phyloP scores from a whole-genome alignment of 2,888 invertebrate genomes.

The Trachelus troglodyta region DNA sequence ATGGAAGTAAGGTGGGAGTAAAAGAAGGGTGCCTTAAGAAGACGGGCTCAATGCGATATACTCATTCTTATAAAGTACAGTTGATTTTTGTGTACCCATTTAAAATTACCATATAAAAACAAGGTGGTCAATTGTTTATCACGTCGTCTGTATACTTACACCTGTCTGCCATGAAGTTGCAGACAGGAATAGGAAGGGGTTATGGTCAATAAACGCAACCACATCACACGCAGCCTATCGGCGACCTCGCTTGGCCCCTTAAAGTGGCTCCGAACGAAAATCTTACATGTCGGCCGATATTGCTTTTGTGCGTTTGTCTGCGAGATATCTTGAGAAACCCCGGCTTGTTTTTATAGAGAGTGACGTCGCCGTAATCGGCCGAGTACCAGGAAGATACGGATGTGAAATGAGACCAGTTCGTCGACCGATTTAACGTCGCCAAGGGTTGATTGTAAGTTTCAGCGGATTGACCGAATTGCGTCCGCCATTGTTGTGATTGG shows the following conservation, averaged over 20 bases:
- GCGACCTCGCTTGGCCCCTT: constrained; percentile 61
- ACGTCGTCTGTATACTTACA: not conserved
- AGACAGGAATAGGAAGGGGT: constrained; percentile 60
- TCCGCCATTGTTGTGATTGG: constrained; percentile 63
- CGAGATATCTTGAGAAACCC: constrained; percentile 38
- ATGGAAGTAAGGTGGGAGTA: not conserved
- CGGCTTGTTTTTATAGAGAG: constrained; percentile 14
- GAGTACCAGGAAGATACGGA: constrained; percentile 27
- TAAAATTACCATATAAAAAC: not conserved
- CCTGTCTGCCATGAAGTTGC: constrained; percentile 41
- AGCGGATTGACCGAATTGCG: constrained; percentile 52
- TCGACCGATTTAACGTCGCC: constrained; percentile 11
- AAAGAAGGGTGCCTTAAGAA: not conserved
- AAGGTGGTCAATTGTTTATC: not conserved
- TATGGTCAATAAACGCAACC: constrained; percentile 66
- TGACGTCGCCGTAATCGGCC: constrained; percentile 9
- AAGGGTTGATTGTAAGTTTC: constrained; percentile 39
- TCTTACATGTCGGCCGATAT: constrained; percentile 59
- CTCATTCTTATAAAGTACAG: not conserved
- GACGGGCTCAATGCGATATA: not conserved
- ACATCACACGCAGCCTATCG: constrained; percentile 64
- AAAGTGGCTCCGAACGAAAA: constrained; percentile 59
- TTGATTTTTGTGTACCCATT: not conserved
- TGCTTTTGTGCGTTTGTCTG: constrained; percentile 50
- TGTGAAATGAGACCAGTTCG: constrained; percentile 26